phyloP scores from a whole-genome alignment of 2,797 vertebrate genomes.

The Linurgus olivaceus region DNA sequence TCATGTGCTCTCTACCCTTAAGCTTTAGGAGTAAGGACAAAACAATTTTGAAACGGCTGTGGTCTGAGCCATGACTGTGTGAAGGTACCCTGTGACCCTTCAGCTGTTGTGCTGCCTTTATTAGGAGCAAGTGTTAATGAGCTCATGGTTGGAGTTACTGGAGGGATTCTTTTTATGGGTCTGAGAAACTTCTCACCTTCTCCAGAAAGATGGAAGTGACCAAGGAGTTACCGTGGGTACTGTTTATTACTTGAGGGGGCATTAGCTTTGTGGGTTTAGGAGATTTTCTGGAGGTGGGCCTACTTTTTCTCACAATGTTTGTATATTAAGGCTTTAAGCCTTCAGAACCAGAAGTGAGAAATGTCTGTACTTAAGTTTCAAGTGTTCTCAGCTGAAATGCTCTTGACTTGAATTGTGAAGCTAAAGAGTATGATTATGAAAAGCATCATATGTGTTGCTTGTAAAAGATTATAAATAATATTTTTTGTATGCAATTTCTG shows the following conservation, averaged over 20 bases:
- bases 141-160: not conserved
- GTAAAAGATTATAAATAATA: not conserved
- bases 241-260: not conserved
- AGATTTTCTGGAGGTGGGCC: not conserved
- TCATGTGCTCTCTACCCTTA: not conserved
- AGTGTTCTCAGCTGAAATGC: not conserved
- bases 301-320: not conserved
- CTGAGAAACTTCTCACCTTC: not conserved
- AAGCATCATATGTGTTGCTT: not conserved
- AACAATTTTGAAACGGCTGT: not conserved
- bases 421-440: not conserved
- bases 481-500: not conserved
- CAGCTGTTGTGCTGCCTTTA: not conserved
- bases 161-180: not conserved
- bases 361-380: not conserved
- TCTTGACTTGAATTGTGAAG: not conserved
- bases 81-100: not conserved
- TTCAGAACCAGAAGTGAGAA: not conserved
- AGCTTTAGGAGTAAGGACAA: not conserved
- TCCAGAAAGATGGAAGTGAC: not conserved
- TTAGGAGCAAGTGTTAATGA: not conserved
- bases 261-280: not conserved
- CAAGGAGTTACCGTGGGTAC: not conserved
- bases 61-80: not conserved
- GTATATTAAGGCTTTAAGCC: not conserved